Conservation (phyloP, 2,113 vertebrate species). For the Calidris pugnax region DNA sequence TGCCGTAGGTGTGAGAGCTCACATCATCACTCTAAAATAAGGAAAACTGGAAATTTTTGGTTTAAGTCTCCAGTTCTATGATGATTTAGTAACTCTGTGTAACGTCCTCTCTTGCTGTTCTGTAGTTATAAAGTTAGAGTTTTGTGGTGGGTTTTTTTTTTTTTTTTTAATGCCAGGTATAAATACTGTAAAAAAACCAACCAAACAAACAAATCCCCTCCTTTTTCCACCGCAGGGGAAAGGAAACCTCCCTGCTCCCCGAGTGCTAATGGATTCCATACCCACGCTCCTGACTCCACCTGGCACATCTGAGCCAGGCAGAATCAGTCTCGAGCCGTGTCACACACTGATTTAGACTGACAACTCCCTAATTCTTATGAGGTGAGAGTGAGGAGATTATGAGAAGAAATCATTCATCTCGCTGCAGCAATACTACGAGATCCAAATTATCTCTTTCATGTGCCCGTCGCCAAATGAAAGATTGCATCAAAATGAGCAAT, state of each 20-base stretch:
- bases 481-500: conserved; percentile 16
- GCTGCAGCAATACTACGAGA: not conserved
- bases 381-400: conserved; percentile 57
- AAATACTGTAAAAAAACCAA: not conserved
- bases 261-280: conserved; percentile 17
- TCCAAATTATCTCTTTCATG: conserved; percentile 55
- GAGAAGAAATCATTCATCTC: conserved; percentile 50
- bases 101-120: not conserved
- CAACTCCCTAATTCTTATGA: conserved; percentile 56
- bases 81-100: not conserved
- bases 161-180: not conserved
- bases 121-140: not conserved
- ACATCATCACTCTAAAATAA: not conserved
- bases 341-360: not conserved
- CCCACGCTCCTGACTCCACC: not conserved
- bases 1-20: not conserved
- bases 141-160: too few relatives aligned
- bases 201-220: not conserved
- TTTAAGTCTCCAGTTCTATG: not conserved
- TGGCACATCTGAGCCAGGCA: not conserved
- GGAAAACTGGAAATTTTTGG: not conserved
- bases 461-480: conserved; percentile 30
- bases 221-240: not conserved
- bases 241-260: not conserved
- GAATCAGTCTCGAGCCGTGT: not conserved